phyloP scores from a whole-genome alignment of 1,140 invertebrate species.

The Drosophila ambigua region DNA sequence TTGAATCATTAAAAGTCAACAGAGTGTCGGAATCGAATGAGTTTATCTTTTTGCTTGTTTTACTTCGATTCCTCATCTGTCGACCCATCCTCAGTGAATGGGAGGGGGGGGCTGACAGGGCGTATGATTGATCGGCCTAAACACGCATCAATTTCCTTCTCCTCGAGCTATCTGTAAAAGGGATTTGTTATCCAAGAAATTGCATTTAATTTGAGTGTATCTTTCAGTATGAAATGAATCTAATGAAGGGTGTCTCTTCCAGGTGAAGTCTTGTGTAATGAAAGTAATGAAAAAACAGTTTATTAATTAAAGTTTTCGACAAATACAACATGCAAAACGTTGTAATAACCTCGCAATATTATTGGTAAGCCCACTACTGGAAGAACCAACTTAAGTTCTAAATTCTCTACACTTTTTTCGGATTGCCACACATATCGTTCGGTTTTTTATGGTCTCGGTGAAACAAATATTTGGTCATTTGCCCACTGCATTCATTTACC shows the following conservation, averaged over 20 bases:
- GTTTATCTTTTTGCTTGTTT: slow-evolving; percentile 54
- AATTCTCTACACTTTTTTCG: slow-evolving; percentile 6
- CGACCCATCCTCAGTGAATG: not conserved
- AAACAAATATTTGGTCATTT: slow-evolving; percentile 2
- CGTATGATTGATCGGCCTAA: slow-evolving; percentile 69
- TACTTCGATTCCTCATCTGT: slow-evolving; percentile 45
- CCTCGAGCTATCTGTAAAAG: no score
- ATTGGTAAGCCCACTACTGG: slow-evolving; percentile 54
- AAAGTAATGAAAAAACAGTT: slow-evolving; percentile 15
- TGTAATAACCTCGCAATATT: slow-evolving; percentile 61
- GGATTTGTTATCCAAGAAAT: slow-evolving; percentile 16
- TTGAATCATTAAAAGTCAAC: slow-evolving; percentile 79
- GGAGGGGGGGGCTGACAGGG: slow-evolving; percentile 35
- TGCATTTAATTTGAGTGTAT: slow-evolving; percentile 26
- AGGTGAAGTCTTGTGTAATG: not conserved
- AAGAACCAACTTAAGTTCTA: not conserved
- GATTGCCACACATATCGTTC: not conserved
- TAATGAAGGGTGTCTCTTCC: not conserved
- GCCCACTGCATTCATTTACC: not conserved
- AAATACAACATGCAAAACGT: slow-evolving; percentile 58
- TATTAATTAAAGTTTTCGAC: not conserved
- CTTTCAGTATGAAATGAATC: no score
- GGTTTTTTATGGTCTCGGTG: slow-evolving; percentile 12
- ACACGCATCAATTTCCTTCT: slow-evolving; percentile 42
- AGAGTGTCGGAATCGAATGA: slow-evolving; percentile 49